Conservation (phyloP, 2,113 vertebrate genomes). For the Urocynchramus pylzowi region DNA sequence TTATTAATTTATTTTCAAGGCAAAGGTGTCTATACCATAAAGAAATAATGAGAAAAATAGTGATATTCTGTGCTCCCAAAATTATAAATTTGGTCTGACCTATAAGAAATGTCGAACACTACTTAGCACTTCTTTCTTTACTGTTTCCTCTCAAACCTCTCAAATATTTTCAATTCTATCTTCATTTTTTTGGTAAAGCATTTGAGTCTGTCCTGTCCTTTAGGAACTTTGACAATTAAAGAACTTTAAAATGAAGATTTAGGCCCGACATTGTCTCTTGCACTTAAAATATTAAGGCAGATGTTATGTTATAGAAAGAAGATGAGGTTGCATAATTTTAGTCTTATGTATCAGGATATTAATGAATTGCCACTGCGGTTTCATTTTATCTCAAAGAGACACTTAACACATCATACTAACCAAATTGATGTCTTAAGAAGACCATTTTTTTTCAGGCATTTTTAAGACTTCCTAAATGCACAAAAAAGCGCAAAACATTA, state of each 20-base stretch:
- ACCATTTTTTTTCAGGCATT: neutral
- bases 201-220: neutral
- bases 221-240: neutral
- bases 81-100: neutral
- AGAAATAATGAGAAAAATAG: neutral
- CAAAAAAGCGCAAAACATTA: neutral
- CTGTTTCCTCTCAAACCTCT: neutral
- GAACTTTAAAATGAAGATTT: neutral
- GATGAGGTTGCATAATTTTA: neutral
- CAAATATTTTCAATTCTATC: neutral
- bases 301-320: neutral
- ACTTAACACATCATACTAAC: neutral
- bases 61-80: neutral
- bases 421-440: neutral
- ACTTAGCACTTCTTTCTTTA: neutral
- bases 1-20: neutral
- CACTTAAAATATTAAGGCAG: neutral
- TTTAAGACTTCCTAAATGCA: neutral
- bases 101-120: neutral
- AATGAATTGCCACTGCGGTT: neutral
- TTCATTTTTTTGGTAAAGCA: neutral
- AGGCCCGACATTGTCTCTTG: neutral
- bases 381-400: neutral
- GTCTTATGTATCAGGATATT: neutral
- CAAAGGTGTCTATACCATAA: neutral